A percentile compares a stretch with the other conserved stretches of the same genome.
These are phyloP conservation scores for Lepus timidus DNA, from an alignment of 2,113 vertebrate species.

Conservation along the genomic window DNA sequence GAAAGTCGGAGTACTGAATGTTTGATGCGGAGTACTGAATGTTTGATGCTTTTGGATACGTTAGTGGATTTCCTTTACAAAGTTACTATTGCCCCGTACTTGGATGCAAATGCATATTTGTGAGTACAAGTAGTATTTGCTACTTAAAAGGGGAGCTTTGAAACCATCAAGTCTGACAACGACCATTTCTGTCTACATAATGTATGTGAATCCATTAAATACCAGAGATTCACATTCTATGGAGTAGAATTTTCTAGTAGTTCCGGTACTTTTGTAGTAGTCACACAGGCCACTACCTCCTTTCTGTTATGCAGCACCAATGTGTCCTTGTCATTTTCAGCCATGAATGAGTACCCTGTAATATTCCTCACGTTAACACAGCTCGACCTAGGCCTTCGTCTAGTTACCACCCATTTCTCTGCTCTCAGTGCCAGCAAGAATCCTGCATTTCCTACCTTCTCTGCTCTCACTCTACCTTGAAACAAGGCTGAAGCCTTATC, in stretches of 20 bases:
- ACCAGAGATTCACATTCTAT: neutral
- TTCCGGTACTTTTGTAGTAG: neutral
- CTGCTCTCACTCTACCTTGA: neutral
- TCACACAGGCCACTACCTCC: neutral
- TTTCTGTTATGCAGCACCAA: neutral
- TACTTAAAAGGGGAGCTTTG: neutral
- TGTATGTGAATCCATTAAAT: neutral
- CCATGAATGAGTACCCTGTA: neutral
- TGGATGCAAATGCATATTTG: neutral
- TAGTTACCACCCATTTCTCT: neutral
- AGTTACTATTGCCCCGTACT: neutral
- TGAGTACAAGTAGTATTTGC: neutral
- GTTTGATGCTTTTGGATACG: neutral
- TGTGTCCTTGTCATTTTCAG: neutral
- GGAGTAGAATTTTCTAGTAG: constrained; percentile 1
- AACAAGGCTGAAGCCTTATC: neutral
- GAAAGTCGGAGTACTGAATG: neutral
- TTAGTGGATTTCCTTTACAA: constrained; percentile 12
- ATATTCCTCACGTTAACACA: neutral
- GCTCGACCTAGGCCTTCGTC: neutral
- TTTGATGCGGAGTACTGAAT: neutral
- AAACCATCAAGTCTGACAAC: neutral
- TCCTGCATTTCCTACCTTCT: neutral
- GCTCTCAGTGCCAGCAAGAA: neutral
- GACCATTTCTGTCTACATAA: neutral